phyloP scores from a whole-genome alignment of 2,797 vertebrate genomes.

The Sebastes trivittatus region DNA sequence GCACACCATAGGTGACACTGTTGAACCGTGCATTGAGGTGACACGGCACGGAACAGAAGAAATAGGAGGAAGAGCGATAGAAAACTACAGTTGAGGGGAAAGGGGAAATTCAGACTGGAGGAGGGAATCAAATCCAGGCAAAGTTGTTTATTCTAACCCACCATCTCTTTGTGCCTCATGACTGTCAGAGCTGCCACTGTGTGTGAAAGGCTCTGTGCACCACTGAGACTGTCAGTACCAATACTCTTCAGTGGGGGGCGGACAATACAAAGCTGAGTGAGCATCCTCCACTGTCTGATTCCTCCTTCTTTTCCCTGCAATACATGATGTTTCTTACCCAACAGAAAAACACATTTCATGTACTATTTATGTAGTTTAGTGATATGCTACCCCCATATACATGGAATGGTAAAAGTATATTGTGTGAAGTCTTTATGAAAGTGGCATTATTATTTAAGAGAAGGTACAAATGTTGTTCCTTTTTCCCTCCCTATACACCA shows the following conservation, averaged over 20 bases:
- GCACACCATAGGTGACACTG: constrained; percentile 70
- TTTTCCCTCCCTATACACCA: too few relatives aligned
- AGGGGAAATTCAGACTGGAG: not conserved
- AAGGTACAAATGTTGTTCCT: not conserved
- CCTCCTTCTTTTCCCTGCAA: not conserved
- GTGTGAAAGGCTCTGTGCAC: constrained; percentile 11
- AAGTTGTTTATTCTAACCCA: constrained; percentile 40
- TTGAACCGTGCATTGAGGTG: constrained; percentile 55
- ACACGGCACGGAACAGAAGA: not conserved
- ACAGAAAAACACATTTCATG: not conserved
- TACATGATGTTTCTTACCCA: not conserved
- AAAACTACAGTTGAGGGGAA: not conserved
- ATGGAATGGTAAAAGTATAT: not conserved
- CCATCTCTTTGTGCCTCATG: constrained; percentile 25
- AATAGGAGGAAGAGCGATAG: not conserved
- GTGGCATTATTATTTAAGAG: not conserved
- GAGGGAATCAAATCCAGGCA: not conserved
- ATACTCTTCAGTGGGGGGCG: constrained; percentile 60
- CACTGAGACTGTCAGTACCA: constrained; percentile 49
- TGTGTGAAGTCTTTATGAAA: not conserved
- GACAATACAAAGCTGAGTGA: constrained; percentile 49
- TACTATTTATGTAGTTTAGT: not conserved
- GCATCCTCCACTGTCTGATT: not conserved
- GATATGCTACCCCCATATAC: not conserved
- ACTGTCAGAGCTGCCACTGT: constrained; percentile 42